Base-by-base conservation (phyloP, 2,797 vertebrate species). In the Sitta carolinensis region DNA sequence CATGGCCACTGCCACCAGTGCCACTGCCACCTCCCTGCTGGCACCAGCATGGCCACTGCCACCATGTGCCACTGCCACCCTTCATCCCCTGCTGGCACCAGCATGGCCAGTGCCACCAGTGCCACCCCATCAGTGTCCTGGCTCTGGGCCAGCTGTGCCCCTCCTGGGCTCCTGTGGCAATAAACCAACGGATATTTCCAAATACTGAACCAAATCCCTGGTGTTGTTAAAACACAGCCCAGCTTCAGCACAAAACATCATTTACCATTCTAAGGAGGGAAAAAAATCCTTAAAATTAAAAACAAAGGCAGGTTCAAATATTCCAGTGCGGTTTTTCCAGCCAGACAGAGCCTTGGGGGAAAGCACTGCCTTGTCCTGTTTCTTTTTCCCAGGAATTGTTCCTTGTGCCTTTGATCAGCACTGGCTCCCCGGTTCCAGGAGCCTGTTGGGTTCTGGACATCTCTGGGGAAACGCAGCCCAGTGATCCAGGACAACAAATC, bases 171-270 rank as follows among this genome's bases (percentile, higher is more conserved):
- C 23, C 13, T 16, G 1, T 25, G 19, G 2, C 45, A 9, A 3
- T 7, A 4, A 59, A 34, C 8, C 2, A 3, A 1, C 3, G 15
- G 27, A 0, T 19, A 3, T 47, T 80, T 16, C 15, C n/a, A 13
- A 20, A 69, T 0, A 0, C 11, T 3, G 17, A 10, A 34, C 11
- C 14, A 17, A 62, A 45, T 3, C 32, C 2, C 0, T 1, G 8
- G 3, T 14, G 7, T 3, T 17, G 11, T 23, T 42, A 15, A 38
- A 48, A 36, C 0, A 2, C 1, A 54, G 42, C 3, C 8, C 17
- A 7, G 2, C 2, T 6, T 9, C 16, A 14, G 4, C 19, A 5
- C 11, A 51, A 48, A 66, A 30, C 1, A 27, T 3, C 48, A 16
- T 13, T 9, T 34, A 7, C 5, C 1, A 0, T 16, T 19, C 13